Evolutionary conservation across 2,113 vertebrate species (phyloP), one percentile per base, ranked within the genome.

Genomic region (Callopanchax toddi): DNA sequence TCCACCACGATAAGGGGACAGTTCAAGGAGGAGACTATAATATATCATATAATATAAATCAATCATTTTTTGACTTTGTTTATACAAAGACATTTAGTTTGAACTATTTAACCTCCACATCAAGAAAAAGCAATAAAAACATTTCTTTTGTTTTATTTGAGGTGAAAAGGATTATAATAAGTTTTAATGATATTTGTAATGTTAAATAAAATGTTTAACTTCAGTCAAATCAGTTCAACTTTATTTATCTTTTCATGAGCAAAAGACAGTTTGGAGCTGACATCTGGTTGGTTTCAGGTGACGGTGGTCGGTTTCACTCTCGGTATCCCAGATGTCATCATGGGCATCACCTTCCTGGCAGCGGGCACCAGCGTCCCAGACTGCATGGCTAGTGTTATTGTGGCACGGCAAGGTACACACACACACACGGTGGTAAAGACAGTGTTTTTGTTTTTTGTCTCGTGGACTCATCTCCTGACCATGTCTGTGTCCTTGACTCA

Each of bases 371-470:
- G 96, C 0, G 95, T 98, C 71, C 96, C 96, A 0, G 96, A 98
- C 91, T 98, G 96, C 89, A 98, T 98, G 96, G 96, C 96, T 57
- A 98, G 96, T 68, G 94, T 98, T 51, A 98, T 98, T 0, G 96
- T 97, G 18, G 96, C 95, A 62, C 93, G 95, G 77, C 96, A 97
- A 94, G 96, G 96, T 97, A 64, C 2, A 54, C 46, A 67, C 44
- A 59, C 36, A 53, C 60, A 52, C 43, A 32, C 12, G n/a, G n/a
- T n/a, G n/a, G n/a, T n/a, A n/a, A n/a, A n/a, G n/a, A n/a, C n/a
- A n/a, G n/a, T n/a, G n/a, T n/a, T n/a, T n/a, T n/a, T n/a, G 32
- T 36, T 40, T 40, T 25, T 22, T 55, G 45, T 37, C 12, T 44
- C 0, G 26, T 1, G 9, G 44, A 44, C 0, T 42, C 3, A 39